Evolutionary conservation across 2,888 invertebrate genomes (phyloP).

Genomic region (Orgyia antiqua): DNA sequence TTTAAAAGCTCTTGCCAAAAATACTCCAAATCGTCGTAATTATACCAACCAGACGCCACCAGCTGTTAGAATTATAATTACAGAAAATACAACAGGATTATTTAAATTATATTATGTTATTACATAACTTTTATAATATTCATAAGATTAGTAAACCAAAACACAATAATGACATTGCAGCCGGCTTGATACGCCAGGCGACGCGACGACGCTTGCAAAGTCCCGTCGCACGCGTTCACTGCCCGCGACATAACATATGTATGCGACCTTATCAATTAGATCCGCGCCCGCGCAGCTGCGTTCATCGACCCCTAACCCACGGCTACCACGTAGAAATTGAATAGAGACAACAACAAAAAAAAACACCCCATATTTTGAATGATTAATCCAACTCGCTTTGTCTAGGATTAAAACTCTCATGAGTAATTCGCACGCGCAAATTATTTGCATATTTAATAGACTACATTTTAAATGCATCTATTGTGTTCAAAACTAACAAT

Average conservation of each 20-base stretch:
- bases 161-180: slow-evolving; percentile 16
- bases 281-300: slow-evolving; percentile 70
- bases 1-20: too few species aligned
- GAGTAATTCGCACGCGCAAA: slow-evolving; percentile 55
- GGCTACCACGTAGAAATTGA: slow-evolving; percentile 19
- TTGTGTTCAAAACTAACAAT: slow-evolving; percentile 29
- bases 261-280: slow-evolving; percentile 62
- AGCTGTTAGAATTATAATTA: too few species aligned
- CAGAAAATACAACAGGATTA: too few species aligned
- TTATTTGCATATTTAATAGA: slow-evolving; percentile 56
- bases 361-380: slow-evolving; percentile 56
- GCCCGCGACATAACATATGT: slow-evolving; percentile 41
- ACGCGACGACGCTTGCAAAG: slow-evolving; percentile 34
- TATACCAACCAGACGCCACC: too few species aligned
- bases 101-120: too few species aligned
- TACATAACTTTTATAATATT: slow-evolving; percentile 17
- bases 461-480: slow-evolving; percentile 46
- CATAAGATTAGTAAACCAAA: slow-evolving; percentile 24
- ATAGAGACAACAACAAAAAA: slow-evolving; percentile 26
- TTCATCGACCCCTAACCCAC: slow-evolving; percentile 51
- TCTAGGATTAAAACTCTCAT: slow-evolving; percentile 52
- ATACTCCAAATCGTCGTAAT: too few species aligned
- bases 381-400: slow-evolving; percentile 64
- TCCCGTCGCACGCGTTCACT: slow-evolving; percentile 42
- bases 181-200: too few species aligned